Evolutionary conservation across 2,888 invertebrate species (phyloP).

Genomic region (Clepsis dumicolana): DNA sequence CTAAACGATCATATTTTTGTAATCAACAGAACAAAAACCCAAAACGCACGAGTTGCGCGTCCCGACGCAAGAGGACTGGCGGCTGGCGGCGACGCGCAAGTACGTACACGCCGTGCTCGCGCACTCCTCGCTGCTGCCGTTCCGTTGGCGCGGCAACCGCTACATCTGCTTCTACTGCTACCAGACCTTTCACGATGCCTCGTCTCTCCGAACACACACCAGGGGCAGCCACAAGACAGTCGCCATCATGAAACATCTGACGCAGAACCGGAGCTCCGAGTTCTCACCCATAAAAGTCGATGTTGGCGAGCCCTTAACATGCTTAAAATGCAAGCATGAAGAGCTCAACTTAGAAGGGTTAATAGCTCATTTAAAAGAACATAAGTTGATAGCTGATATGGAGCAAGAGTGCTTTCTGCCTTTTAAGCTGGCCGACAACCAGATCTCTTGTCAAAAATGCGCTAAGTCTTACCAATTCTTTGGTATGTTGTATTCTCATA

Average conservation of each 20-base stretch:
- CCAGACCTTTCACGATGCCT: slow-evolving; percentile 30
- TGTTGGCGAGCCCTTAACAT: slow-evolving; percentile 16
- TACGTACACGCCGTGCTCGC: slow-evolving; percentile 36
- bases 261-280: slow-evolving; percentile 21
- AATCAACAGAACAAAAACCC: slow-evolving; percentile 24
- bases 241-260: slow-evolving; percentile 33
- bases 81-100: slow-evolving; percentile 29
- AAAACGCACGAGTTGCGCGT: slow-evolving; percentile 37
- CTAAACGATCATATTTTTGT: not conserved
- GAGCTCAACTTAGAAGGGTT: slow-evolving; percentile 20
- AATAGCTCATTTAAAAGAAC: slow-evolving; percentile 24
- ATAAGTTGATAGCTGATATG: slow-evolving; percentile 26
- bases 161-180: slow-evolving; percentile 46
- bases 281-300: slow-evolving; percentile 33
- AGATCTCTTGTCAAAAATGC: slow-evolving; percentile 41
- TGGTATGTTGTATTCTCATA: slow-evolving; percentile 39
- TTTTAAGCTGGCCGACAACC: slow-evolving; percentile 41
- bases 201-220: slow-evolving; percentile 23
- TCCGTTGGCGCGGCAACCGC: slow-evolving; percentile 42
- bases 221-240: slow-evolving; percentile 18
- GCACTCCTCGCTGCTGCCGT: slow-evolving; percentile 38
- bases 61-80: slow-evolving; percentile 33
- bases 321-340: slow-evolving; percentile 25
- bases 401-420: slow-evolving; percentile 40
- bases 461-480: slow-evolving; percentile 38